Conservation (phyloP, 2,113 vertebrate species). For the Ameiurus melas region DNA sequence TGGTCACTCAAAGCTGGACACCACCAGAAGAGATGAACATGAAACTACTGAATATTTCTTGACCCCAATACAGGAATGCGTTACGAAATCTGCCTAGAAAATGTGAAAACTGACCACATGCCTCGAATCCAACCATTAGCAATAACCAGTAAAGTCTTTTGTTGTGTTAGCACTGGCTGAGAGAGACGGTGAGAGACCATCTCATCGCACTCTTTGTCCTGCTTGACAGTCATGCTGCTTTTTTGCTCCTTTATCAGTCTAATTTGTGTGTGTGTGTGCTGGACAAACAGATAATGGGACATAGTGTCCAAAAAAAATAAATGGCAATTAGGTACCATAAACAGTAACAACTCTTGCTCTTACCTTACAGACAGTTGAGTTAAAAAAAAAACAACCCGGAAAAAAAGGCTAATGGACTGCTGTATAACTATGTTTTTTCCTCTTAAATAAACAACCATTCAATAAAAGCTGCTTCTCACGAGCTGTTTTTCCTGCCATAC, state of each 20-base stretch:
- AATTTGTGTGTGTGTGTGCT: too few relatives aligned
- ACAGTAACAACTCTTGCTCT: slow-evolving; percentile 3
- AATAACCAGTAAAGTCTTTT: neutral
- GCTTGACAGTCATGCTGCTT: too few relatives aligned
- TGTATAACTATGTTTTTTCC: neutral
- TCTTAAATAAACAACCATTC: neutral
- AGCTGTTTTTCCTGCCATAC: slow-evolving; percentile 50
- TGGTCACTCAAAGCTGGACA: neutral
- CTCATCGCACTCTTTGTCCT: neutral
- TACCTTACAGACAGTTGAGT: slow-evolving; percentile 45
- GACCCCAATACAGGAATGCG: neutral
- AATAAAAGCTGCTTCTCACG: neutral
- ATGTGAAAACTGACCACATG: neutral
- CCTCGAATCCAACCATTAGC: neutral
- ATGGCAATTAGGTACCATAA: neutral
- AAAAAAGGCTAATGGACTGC: neutral
- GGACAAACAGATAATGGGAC: neutral
- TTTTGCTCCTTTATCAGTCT: too few relatives aligned
- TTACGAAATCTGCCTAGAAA: neutral
- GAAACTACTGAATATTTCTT: neutral
- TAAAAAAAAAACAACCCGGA: neutral
- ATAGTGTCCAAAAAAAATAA: neutral
- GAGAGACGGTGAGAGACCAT: neutral
- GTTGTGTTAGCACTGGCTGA: neutral
- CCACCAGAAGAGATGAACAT: neutral